phyloP scores from a whole-genome alignment of 2,888 invertebrate genomes.

The Pammene fasciana region DNA sequence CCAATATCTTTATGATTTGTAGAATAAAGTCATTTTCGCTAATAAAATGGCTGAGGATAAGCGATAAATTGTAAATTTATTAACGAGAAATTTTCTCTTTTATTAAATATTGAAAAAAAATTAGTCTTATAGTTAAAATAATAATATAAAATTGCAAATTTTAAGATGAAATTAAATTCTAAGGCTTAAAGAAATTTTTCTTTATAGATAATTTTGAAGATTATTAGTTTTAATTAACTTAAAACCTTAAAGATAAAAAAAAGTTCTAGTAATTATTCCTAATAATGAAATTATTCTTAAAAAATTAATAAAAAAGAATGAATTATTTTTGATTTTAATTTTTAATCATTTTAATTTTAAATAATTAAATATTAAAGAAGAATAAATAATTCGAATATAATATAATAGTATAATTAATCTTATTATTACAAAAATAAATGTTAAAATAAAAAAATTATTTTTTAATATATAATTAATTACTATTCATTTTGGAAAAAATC shows the following conservation, averaged over 20 bases:
- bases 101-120: too few species aligned
- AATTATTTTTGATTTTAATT: too few species aligned
- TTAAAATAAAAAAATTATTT: constrained; percentile 68
- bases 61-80: constrained; percentile 87
- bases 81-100: constrained; percentile 79
- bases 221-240: constrained; percentile 85
- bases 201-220: constrained; percentile 86
- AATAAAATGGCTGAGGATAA: constrained; percentile 85
- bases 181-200: constrained; percentile 83
- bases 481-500: constrained; percentile 85
- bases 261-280: constrained; percentile 66
- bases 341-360: constrained; percentile 78
- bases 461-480: constrained; percentile 79
- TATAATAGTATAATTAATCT: constrained; percentile 82
- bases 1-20: constrained; percentile 91
- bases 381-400: constrained; percentile 81
- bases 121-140: too few species aligned
- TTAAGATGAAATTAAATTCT: constrained; percentile 68
- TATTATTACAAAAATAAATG: constrained; percentile 75
- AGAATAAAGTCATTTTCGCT: constrained; percentile 86
- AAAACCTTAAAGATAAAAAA: constrained; percentile 78
- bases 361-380: constrained; percentile 76
- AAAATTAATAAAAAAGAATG: constrained; percentile 56
- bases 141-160: too few species aligned
- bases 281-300: constrained; percentile 58